Conservation (phyloP, 1,140 invertebrate genomes). For the Arctopsyche grandis region DNA sequence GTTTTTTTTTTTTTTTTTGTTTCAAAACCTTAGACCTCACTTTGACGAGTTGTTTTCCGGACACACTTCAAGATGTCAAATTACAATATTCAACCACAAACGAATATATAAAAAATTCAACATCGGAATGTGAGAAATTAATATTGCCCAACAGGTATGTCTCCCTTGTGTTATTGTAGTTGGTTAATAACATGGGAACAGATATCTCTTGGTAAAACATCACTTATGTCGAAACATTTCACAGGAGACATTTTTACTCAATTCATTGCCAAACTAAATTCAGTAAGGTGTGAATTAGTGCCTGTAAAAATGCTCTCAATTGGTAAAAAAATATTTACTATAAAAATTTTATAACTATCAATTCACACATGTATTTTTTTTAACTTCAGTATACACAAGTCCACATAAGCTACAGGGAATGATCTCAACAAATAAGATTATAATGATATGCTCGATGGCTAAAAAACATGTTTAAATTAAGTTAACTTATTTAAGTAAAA, state of each 20-base stretch:
- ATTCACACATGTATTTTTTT: constrained; percentile 54
- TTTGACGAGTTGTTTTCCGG: constrained; percentile 27
- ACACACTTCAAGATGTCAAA: constrained; percentile 21
- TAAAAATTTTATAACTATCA: constrained; percentile 52
- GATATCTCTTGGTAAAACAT: constrained; percentile 15
- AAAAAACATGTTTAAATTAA: constrained; percentile 47
- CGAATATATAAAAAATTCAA: constrained; percentile 16
- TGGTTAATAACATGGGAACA: constrained; percentile 22
- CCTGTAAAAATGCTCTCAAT: constrained; percentile 46
- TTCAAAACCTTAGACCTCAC: constrained; percentile 36
- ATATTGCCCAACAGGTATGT: constrained; percentile 44
- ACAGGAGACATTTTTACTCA: not conserved
- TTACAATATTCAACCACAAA: constrained; percentile 32
- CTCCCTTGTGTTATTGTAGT: constrained; percentile 32
- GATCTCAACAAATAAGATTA: constrained; percentile 48
- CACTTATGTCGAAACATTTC: not conserved
- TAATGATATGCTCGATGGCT: constrained; percentile 50
- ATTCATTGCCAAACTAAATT: not conserved
- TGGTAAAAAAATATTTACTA: constrained; percentile 54
- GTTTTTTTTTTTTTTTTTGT: not conserved
- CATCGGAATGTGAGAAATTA: constrained; percentile 41
- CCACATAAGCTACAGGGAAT: constrained; percentile 53
- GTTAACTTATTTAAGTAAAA: constrained; percentile 11
- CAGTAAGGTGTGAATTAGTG: constrained; percentile 6
- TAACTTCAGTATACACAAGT: constrained; percentile 54